Conservation (phyloP, 2,888 invertebrate species). For the Corbicula japonica region DNA sequence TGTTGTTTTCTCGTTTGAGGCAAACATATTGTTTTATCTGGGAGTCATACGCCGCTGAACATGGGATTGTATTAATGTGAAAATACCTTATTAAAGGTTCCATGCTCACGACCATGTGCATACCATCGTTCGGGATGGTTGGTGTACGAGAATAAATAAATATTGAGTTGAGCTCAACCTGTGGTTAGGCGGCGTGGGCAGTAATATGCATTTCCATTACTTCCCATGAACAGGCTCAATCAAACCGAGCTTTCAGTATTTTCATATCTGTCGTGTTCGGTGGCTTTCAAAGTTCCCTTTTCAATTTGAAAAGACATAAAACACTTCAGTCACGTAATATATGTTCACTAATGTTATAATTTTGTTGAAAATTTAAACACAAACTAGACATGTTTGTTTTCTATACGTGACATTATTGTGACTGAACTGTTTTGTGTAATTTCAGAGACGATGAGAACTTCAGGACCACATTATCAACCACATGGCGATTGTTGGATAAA, state of each 20-base stretch:
- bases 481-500: too few relatives aligned
- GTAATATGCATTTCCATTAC: not conserved
- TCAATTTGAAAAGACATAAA: slow-evolving; percentile 1
- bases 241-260: not conserved
- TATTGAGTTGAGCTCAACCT: not conserved
- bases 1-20: too few relatives aligned
- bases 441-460: slow-evolving; percentile 36
- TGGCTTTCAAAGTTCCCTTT: not conserved
- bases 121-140: too few relatives aligned
- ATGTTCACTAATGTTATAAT: not conserved
- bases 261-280: not conserved
- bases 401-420: not conserved
- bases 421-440: slow-evolving; percentile 39
- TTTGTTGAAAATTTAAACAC: not conserved
- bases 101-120: too few relatives aligned
- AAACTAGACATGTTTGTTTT: too few relatives aligned
- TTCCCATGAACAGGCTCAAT: not conserved
- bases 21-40: too few relatives aligned
- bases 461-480: too few relatives aligned
- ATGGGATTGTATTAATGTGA: too few relatives aligned
- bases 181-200: not conserved
- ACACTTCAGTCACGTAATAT: slow-evolving; percentile 7
- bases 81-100: too few relatives aligned
- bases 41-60: too few relatives aligned
- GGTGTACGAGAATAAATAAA: not conserved